Percentiles rank a stretch among this genome's conserved stretches.
phyloP scores from a whole-genome alignment of 2,888 invertebrate species.

The Auanema sp. region DNA sequence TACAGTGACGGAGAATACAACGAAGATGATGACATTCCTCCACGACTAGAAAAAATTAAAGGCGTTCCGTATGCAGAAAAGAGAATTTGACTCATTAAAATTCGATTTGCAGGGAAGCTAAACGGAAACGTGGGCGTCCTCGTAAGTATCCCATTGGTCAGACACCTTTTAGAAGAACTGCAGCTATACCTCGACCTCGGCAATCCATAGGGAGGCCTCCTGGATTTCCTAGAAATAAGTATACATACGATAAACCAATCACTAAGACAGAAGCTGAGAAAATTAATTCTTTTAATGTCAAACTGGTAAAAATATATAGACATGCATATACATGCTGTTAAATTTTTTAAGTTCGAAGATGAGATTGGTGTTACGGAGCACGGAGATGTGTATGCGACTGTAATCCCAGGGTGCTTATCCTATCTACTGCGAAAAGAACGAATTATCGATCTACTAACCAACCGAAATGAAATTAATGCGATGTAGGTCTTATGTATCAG shows the following conservation, averaged over 20 bases:
- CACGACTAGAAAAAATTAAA: slow-evolving; percentile 13
- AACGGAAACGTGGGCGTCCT: slow-evolving; percentile 18
- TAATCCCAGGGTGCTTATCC: slow-evolving; percentile 38
- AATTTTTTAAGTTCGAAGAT: slow-evolving; percentile 37
- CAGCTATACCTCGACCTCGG: not conserved
- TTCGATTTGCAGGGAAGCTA: slow-evolving; percentile 14
- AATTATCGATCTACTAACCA: slow-evolving; percentile 38
- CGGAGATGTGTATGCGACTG: slow-evolving; percentile 42
- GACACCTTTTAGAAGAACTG: slow-evolving; percentile 17
- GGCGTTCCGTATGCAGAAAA: not conserved
- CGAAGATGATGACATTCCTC: slow-evolving; percentile 15
- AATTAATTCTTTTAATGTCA: slow-evolving; percentile 29
- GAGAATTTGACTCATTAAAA: not conserved
- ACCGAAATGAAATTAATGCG: slow-evolving; percentile 22
- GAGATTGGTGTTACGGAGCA: slow-evolving; percentile 37
- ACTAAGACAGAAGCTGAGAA: slow-evolving; percentile 33
- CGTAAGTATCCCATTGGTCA: slow-evolving; percentile 21
- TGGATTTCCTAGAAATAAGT: slow-evolving; percentile 17
- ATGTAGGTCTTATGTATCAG: slow-evolving; percentile 22
- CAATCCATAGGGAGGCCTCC: slow-evolving; percentile 7
- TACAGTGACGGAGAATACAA: slow-evolving; percentile 8
- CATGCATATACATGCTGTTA: too few species aligned
- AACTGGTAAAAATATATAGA: slow-evolving; percentile 24
- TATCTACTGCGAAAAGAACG: slow-evolving; percentile 40
- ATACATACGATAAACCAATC: slow-evolving; percentile 31